Base-by-base conservation (phyloP, 2,113 vertebrate species). In the Nycticorax nycticorax region DNA sequence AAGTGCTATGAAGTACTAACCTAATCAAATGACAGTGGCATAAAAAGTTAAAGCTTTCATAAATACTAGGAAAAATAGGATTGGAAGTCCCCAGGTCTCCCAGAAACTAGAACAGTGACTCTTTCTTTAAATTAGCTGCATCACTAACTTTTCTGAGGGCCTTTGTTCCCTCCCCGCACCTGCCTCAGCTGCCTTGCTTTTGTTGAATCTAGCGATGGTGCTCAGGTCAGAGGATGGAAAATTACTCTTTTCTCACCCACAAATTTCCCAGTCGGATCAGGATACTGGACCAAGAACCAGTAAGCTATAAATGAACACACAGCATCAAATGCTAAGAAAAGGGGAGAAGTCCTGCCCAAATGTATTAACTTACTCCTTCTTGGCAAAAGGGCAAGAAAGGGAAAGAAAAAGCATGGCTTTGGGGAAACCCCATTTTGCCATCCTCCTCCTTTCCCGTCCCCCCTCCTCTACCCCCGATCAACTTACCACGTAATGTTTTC, bases 401-500 rank as follows among this genome's bases (percentile, higher is more conserved):
- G 28, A 48, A 10, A 68, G 23, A 22, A 59, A 28, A 41, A 24
- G 14, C 0, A 2, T 1, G 30, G 22, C 26, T 73, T 69, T n/a
- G 18, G 22, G 35, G 50, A 77, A 77, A 72, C 4, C 8, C 30
- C 47, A 19, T 14, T 78, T 41, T 43, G 28, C 35, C 41, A 66
- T 10, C 12, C 12, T 73, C n/a, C 18, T 23, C 50, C 45, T 19
- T 17, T 23, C 52, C 19, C 4, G 9, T 28, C 28, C 32, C 5
- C 3, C 10, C 4, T 33, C 6, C 57, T 27, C 12, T 37, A 56
- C 26, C 5, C 28, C 14, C 64, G 39, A 22, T 10, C 18, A 17
- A 53, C 98, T 98, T 62, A 99, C 99, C 99, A 98, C 99, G 97
- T 93, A 99, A 96, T 0, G 99, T 99, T 98, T 99, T 99, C 99